Conservation (phyloP, 2,113 vertebrate species). For the Carassius auratus region DNA sequence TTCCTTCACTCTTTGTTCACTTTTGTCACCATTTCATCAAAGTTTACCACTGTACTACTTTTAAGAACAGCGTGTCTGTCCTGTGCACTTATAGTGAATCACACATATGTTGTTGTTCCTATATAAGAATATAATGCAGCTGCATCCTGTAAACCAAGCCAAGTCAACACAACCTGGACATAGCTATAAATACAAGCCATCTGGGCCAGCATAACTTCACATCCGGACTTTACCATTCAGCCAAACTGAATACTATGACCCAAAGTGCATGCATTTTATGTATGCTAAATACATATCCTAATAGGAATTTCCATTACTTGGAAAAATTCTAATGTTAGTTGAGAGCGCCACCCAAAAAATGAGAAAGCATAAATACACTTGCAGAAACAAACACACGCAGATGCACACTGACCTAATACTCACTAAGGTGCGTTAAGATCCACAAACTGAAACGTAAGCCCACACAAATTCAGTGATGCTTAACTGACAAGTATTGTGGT, state of each 20-base stretch:
- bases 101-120: slow-evolving; percentile 35
- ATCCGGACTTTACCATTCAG: slow-evolving; percentile 30
- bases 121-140: slow-evolving; percentile 50
- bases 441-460: slow-evolving; percentile 25
- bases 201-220: slow-evolving; percentile 46
- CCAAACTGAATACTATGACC: slow-evolving; percentile 47
- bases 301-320: neutral
- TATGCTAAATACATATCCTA: slow-evolving; percentile 4
- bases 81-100: slow-evolving; percentile 3
- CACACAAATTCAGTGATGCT: slow-evolving; percentile 41
- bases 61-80: neutral
- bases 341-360: neutral
- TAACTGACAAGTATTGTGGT: slow-evolving; percentile 45
- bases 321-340: neutral
- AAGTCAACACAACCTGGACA: slow-evolving; percentile 44
- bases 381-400: slow-evolving; percentile 44
- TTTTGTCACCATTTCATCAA: neutral
- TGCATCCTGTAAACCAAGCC: slow-evolving; percentile 54
- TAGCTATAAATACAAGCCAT: slow-evolving; percentile 50
- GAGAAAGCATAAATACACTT: slow-evolving; percentile 6
- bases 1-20: neutral
- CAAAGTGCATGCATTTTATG: neutral
- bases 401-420: slow-evolving; percentile 31
- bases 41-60: neutral
- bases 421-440: slow-evolving; percentile 23